Conservation (phyloP, 2,888 invertebrate species). For the Nemurella pictetii region DNA sequence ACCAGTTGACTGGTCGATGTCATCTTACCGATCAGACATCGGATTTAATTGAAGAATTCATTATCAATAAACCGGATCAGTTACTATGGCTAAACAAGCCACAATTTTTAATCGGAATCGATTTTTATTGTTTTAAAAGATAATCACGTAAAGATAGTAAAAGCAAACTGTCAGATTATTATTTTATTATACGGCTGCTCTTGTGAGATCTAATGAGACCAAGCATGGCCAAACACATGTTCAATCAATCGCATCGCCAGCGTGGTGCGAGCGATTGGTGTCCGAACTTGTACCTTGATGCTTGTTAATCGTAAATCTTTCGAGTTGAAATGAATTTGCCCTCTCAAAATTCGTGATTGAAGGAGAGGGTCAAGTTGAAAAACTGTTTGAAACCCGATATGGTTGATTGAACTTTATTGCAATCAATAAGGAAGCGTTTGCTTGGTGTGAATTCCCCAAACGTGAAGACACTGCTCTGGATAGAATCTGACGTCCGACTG, state of each 20-base stretch:
- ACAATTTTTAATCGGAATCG: not conserved
- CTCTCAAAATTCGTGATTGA: not conserved
- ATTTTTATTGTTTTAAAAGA: conserved; percentile 12
- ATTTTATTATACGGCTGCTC: not conserved
- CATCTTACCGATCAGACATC: not conserved
- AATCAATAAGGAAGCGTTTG: not conserved
- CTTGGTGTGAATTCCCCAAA: not conserved
- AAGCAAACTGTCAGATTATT: not conserved
- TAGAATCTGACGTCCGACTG: not conserved
- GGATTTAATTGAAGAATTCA: conserved; percentile 8
- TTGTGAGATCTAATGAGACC: not conserved
- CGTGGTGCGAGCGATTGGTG: not conserved
- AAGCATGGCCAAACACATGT: not conserved
- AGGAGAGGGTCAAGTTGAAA: not conserved
- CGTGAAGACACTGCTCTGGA: not conserved
- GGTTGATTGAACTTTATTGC: not conserved
- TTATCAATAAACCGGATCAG: conserved; percentile 1
- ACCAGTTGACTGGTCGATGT: not conserved
- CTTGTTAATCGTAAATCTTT: not conserved
- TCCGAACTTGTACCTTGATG: not conserved
- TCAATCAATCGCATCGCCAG: not conserved
- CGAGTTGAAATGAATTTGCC: not conserved
- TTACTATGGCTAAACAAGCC: not conserved
- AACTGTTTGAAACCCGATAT: not conserved
- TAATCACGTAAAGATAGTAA: conserved; percentile 1